phyloP scores from a whole-genome alignment of 2,888 invertebrate species.

The Syrista parreyssii region DNA sequence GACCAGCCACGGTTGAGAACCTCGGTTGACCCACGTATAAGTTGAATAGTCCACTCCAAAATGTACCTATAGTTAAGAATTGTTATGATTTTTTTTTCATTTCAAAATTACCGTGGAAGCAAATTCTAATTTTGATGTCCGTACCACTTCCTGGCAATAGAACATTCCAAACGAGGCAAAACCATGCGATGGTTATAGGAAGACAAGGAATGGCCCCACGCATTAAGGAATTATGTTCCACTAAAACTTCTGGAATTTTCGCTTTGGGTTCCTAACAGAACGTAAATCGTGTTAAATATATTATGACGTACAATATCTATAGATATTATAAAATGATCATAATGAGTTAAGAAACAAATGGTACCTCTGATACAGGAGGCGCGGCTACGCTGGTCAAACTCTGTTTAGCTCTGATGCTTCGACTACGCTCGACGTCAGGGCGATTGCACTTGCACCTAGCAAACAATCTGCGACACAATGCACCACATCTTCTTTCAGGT shows the following conservation, averaged over 20 bases:
- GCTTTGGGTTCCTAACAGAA: slow-evolving; percentile 76
- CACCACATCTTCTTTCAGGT: slow-evolving; percentile 54
- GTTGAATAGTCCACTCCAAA: slow-evolving; percentile 89
- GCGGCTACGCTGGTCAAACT: slow-evolving; percentile 62
- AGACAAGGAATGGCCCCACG: slow-evolving; percentile 92
- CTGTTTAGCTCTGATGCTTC: slow-evolving; percentile 61
- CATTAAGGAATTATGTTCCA: slow-evolving; percentile 88
- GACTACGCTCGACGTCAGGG: slow-evolving; percentile 43
- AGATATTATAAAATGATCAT: too few relatives aligned
- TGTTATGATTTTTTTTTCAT: background rate
- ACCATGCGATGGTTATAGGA: slow-evolving; percentile 86
- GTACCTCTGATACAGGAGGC: slow-evolving; percentile 62
- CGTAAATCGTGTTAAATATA: background rate
- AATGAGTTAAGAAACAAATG: background rate
- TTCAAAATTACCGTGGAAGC: background rate
- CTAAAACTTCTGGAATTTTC: slow-evolving; percentile 81
- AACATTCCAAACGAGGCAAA: slow-evolving; percentile 87
- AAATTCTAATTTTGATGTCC: slow-evolving; percentile 19
- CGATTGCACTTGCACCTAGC: slow-evolving; percentile 40
- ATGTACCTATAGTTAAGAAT: slow-evolving; percentile 76
- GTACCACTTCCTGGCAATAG: slow-evolving; percentile 83
- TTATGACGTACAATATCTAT: background rate
- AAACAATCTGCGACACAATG: slow-evolving; percentile 51
- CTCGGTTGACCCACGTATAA: slow-evolving; percentile 90
- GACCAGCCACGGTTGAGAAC: slow-evolving; percentile 84